Evolutionary conservation across 1,140 invertebrate genomes (phyloP).

Genomic region (Mamestra configurata): DNA sequence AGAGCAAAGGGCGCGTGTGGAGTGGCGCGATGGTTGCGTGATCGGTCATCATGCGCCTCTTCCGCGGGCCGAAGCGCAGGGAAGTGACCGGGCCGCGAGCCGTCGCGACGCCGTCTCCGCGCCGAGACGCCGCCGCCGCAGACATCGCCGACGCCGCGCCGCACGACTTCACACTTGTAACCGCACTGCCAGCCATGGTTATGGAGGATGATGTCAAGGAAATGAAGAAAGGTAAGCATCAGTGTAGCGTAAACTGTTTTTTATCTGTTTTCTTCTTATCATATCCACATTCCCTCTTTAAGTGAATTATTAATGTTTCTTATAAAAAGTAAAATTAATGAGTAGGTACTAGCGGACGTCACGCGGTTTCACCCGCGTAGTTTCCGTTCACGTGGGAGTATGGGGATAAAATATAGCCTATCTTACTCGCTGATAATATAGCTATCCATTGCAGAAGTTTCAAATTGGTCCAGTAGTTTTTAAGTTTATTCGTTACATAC

Average conservation of each 20-base stretch:
- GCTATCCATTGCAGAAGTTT: too few relatives aligned
- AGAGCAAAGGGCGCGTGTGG: slow-evolving; percentile 70
- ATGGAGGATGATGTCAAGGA: slow-evolving; percentile 89
- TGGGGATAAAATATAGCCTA: too few relatives aligned
- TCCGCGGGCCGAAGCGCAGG: slow-evolving; percentile 85
- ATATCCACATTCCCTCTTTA: neutral
- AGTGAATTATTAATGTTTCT: too few relatives aligned
- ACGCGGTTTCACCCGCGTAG: too few relatives aligned
- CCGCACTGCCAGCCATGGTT: slow-evolving; percentile 89
- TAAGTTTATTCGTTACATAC: too few relatives aligned
- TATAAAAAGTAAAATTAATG: too few relatives aligned
- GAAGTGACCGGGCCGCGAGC: slow-evolving; percentile 83
- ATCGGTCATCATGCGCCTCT: slow-evolving; percentile 86
- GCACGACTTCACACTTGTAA: slow-evolving; percentile 88
- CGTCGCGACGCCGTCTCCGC: slow-evolving; percentile 79
- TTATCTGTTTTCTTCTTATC: neutral
- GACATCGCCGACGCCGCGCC: slow-evolving; percentile 51
- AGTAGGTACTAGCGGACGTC: too few relatives aligned
- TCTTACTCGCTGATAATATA: too few relatives aligned
- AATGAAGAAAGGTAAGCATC: slow-evolving; percentile 85
- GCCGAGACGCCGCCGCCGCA: slow-evolving; percentile 76
- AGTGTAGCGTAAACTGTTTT: neutral
- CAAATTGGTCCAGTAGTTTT: too few relatives aligned
- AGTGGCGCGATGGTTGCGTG: slow-evolving; percentile 81
- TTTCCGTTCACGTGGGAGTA: too few relatives aligned